Evolutionary conservation across 1,140 invertebrate species (phyloP).

Genomic region (Drosophila truncata): DNA sequence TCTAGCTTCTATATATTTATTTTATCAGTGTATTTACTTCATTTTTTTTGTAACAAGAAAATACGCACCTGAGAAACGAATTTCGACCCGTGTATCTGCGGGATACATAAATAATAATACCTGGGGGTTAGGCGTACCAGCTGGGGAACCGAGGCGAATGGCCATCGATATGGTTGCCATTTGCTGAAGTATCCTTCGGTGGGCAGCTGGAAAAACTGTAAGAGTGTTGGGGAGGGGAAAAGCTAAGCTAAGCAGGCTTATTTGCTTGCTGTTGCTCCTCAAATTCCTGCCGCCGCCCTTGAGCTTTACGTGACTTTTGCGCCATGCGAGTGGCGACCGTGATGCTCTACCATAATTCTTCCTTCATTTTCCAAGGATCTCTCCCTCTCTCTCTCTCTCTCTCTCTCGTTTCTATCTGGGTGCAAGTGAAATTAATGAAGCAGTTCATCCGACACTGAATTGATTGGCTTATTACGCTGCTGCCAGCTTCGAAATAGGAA

Average conservation of each 20-base stretch:
- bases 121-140: slow-evolving; percentile 1
- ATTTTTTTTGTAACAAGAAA: slow-evolving; percentile 27
- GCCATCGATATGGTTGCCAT: slow-evolving; percentile 58
- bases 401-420: neutral
- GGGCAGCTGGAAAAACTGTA: slow-evolving; percentile 10
- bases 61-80: slow-evolving; percentile 67
- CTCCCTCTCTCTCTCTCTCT: rapidly evolving
- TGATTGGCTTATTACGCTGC: slow-evolving; percentile 79
- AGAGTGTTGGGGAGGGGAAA: neutral
- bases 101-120: slow-evolving; percentile 75
- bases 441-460: slow-evolving; percentile 83
- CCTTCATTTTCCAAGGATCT: slow-evolving; percentile 22
- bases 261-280: slow-evolving; percentile 39
- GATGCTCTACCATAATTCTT: slow-evolving; percentile 54
- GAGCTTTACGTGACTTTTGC: slow-evolving; percentile 74
- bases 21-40: neutral
- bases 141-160: slow-evolving; percentile 26
- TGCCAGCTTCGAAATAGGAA: slow-evolving; percentile 53
- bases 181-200: slow-evolving; percentile 63
- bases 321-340: slow-evolving; percentile 52
- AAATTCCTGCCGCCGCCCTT: neutral
- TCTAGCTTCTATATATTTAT: too few species aligned
- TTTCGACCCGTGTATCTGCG: slow-evolving; percentile 40
- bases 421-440: slow-evolving; percentile 79
- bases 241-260: slow-evolving; percentile 63